These are phyloP conservation scores for Maniola hyperantus DNA, from an alignment of 2,888 invertebrate genomes.

Conservation along the genomic window DNA sequence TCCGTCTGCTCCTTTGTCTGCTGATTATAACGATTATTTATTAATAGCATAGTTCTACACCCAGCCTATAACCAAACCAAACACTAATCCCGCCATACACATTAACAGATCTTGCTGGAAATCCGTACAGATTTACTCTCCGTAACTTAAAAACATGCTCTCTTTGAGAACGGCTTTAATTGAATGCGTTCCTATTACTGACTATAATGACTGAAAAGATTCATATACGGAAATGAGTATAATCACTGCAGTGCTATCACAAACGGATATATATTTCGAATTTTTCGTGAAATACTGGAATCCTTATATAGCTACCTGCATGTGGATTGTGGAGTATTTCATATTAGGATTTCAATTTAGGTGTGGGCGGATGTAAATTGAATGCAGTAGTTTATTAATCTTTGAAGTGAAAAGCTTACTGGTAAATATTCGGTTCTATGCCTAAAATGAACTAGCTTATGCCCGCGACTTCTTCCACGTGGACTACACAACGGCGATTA, in stretches of 20 bases:
- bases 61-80: slow-evolving; percentile 61
- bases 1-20: too few species aligned
- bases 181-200: slow-evolving; percentile 51
- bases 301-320: background rate
- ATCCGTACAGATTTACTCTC: slow-evolving; percentile 57
- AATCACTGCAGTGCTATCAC: slow-evolving; percentile 23
- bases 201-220: slow-evolving; percentile 38
- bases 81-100: slow-evolving; percentile 76
- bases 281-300: slow-evolving; percentile 22
- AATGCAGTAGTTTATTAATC: slow-evolving; percentile 10
- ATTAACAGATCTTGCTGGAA: slow-evolving; percentile 67
- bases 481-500: too few species aligned
- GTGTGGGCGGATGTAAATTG: slow-evolving; percentile 13
- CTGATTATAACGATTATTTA: background rate
- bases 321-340: slow-evolving; percentile 21
- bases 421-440: background rate
- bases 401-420: slow-evolving; percentile 4
- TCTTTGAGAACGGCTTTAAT: slow-evolving; percentile 66
- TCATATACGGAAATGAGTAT: slow-evolving; percentile 25
- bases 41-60: slow-evolving; percentile 36
- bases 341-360: slow-evolving; percentile 24
- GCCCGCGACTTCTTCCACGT: too few species aligned
- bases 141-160: slow-evolving; percentile 49
- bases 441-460: too few species aligned
- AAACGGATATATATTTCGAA: slow-evolving; percentile 27